Base-by-base conservation (phyloP, 2,888 invertebrate genomes). In the Phalangium opilio region DNA sequence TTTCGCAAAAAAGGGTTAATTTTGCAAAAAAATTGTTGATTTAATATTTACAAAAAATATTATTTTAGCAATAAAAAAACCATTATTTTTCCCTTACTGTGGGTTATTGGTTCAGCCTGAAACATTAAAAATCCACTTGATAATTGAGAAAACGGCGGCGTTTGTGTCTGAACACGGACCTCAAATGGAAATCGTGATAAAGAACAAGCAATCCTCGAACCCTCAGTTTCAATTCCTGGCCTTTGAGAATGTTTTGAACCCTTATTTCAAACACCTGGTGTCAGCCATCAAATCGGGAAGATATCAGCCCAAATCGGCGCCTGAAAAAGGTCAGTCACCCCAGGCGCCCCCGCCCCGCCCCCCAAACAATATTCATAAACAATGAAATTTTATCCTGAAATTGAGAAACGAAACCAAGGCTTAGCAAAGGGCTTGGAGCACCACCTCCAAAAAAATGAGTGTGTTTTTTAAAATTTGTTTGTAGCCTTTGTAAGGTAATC, bases 171-270 rank as follows among this genome's bases (percentile, higher is more conserved):
- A 77, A 43, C 91, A 95, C 63, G 96, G 96, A 0, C 76, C 81
- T 7, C 98, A 98, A 70, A 95, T 98, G 95, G 98, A 98, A 71
- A 93, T 98, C 57, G 74, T 98, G 11, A 81, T 98, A 57, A 96
- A 96, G 68, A 87, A 95, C 3, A 98, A 96, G 68, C 98, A 98
- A 67, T 75, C 83, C 0, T 80, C 82, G 62, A 96, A 95, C 70
- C 75, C 81, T 0, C 86, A 91, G 69, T 98, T 98, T 69, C 76
- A 81, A 55, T 98, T 98, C 69, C 72, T 98, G 50, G 83, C 85
- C 49, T 84, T 83, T 62, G 86, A 84, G 54, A 78, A 86, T 50
- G 67, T 71, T 0, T 71, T 96, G 36, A 80, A 95, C 68, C 77
- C 81, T 0, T 98, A 91, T 68, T 98, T 96, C 67, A 80, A 80